Evolutionary conservation across 2,888 invertebrate species (phyloP), one percentile per base, ranked within the genome.

Genomic region (Brenthis ino): DNA sequence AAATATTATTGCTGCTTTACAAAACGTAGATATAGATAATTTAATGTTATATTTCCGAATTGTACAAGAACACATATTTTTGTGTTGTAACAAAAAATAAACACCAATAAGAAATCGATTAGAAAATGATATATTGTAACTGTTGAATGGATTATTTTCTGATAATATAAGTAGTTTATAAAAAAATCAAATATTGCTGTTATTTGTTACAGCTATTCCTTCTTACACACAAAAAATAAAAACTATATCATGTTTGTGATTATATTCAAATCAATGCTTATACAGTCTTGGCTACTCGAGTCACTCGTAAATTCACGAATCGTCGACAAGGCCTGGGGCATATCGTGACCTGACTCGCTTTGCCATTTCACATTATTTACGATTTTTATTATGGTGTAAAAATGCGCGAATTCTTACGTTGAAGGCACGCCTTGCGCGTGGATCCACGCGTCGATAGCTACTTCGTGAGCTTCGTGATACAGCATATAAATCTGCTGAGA

Each of bases 331-430:
- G 85, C 91, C 87, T 76, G 82, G 76, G 87, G 91, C 91, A 78
- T 81, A 77, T 91, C 91, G 92, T 92, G 91, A 92, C 91, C 88
- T 78, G 85, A 80, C 87, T 83, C 79, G 80, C 83, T 83, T 82
- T 84, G 50, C 61, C 84, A 86, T 84, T 86, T 82, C 84, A 85
- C 81, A 83, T 88, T 89, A 90, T 89, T 89, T 89, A 89, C 86
- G 86, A 89, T 90, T 91, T 91, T 91, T 91, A 89, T 88, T 87
- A 85, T 83, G 83, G 83, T 82, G 86, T 87, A 89, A 91, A 91
- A 91, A 89, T 86, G 86, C 85, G 89, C 87, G 85, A 91, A 89
- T 87, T 84, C 84, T 89, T 88, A 85, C 82, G 75, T 78, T 73
- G 80, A 79, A 80, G 82, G 82, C 86, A 85, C 85, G 87, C 86